Evolutionary conservation across 2,888 invertebrate genomes (phyloP).

Genomic region (Amblyjoppa fuscipennis): DNA sequence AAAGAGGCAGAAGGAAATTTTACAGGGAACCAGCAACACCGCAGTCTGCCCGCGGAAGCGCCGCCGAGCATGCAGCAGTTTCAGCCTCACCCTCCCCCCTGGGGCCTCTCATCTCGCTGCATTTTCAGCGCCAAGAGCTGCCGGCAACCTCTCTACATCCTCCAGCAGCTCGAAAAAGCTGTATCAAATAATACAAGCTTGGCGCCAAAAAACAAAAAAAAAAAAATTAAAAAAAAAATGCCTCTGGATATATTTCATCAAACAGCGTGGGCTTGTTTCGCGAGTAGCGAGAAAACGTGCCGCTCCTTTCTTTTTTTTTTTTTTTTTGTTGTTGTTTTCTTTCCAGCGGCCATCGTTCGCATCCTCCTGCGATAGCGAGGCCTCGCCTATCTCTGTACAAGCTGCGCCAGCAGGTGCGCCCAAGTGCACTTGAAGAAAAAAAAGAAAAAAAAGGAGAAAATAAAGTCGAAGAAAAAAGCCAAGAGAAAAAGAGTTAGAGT

Average conservation of each 20-base stretch:
- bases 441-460: slow-evolving; percentile 13
- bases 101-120: neutral
- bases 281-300: slow-evolving; percentile 32
- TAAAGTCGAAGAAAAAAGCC: slow-evolving; percentile 20
- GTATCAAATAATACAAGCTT: slow-evolving; percentile 3
- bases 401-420: slow-evolving; percentile 56
- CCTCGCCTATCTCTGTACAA: slow-evolving; percentile 42
- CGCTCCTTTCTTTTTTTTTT: slow-evolving; percentile 25
- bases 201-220: neutral
- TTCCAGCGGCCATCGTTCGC: slow-evolving; percentile 40
- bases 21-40: slow-evolving; percentile 13
- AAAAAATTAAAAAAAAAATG: neutral
- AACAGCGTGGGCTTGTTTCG: slow-evolving; percentile 30
- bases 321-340: neutral
- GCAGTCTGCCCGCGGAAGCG: neutral
- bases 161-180: slow-evolving; percentile 1
- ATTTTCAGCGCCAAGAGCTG: slow-evolving; percentile 1
- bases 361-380: slow-evolving; percentile 31
- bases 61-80: neutral
- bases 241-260: slow-evolving; percentile 56
- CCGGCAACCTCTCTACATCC: neutral
- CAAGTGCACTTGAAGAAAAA: slow-evolving; percentile 65
- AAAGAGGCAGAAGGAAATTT: slow-evolving; percentile 32
- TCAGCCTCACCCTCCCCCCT: neutral
- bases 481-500: slow-evolving; percentile 48